A percentile compares a stretch with the other conserved stretches of the same genome.
phyloP scores from a whole-genome alignment of 2,797 vertebrate species.

The Scyliorhinus canicula region DNA sequence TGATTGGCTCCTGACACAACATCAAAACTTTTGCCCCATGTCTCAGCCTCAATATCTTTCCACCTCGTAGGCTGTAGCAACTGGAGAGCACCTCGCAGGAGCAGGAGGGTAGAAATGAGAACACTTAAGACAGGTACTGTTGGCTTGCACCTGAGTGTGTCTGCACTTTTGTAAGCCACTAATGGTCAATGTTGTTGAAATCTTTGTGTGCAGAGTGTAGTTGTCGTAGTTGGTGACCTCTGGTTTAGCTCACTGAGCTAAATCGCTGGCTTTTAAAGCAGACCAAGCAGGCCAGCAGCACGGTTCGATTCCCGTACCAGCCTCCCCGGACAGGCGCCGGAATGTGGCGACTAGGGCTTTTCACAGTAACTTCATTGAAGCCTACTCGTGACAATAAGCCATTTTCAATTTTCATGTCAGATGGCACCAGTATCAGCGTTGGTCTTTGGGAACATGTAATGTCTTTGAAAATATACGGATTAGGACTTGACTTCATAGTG shows the following conservation, averaged over 20 bases:
- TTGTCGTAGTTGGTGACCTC: neutral
- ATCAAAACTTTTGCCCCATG: neutral
- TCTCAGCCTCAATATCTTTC: neutral
- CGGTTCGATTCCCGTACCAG: no score
- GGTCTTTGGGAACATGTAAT: neutral
- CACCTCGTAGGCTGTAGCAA: neutral
- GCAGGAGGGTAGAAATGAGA: neutral
- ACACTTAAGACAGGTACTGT: neutral
- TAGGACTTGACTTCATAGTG: neutral
- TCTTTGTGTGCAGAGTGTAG: neutral
- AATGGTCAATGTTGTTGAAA: neutral
- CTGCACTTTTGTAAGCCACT: neutral
- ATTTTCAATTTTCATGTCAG: no score
- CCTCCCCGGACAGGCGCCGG: no score
- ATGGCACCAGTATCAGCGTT: neutral
- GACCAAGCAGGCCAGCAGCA: no score
- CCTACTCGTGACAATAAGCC: no score
- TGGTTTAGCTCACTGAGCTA: no score
- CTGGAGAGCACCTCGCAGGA: neutral
- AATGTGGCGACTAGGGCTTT: no score
- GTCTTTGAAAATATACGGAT: neutral
- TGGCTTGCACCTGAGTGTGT: neutral
- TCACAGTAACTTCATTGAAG: no score
- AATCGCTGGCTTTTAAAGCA: no score
- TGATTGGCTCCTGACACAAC: neutral